A percentile compares a stretch with the other conserved stretches of the same genome.
These are phyloP conservation scores for Trogon surrucura DNA, from an alignment of 2,113 vertebrate species.

Conservation along the genomic window DNA sequence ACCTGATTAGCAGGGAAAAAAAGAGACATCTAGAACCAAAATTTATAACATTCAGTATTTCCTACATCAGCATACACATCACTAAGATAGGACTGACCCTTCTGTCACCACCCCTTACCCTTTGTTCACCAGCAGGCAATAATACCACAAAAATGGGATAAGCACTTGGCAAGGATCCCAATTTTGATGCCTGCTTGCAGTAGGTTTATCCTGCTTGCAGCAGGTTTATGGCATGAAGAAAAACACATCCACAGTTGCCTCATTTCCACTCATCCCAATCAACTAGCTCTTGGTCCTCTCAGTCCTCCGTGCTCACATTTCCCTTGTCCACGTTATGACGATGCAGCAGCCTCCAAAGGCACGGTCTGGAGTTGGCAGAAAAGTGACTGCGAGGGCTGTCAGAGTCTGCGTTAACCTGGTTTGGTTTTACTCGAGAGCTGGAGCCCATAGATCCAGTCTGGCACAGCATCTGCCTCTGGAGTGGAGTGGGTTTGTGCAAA, in stretches of 20 bases:
- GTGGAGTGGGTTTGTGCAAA: neutral
- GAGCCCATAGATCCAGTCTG: neutral
- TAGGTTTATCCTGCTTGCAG: neutral
- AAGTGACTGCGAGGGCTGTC: neutral
- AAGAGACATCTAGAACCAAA: neutral
- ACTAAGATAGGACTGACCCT: neutral
- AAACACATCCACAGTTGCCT: neutral
- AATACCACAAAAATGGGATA: neutral
- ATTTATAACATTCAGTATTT: constrained; percentile 6
- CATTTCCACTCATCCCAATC: neutral
- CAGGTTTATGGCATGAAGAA: neutral
- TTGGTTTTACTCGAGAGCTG: neutral
- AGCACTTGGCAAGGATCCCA: neutral
- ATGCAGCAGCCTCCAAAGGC: neutral
- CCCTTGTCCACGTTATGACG: neutral
- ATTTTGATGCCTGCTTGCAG: neutral
- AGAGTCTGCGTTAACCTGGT: neutral
- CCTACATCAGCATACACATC: constrained; percentile 23
- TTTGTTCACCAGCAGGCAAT: neutral
- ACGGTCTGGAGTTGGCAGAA: neutral
- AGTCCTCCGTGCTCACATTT: neutral
- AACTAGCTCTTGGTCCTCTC: neutral
- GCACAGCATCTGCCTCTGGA: neutral
- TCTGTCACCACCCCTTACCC: neutral
- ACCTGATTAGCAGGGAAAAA: constrained; percentile 78